Percentiles rank a stretch among this genome's conserved stretches.
phyloP scores from a whole-genome alignment of 2,888 invertebrate genomes.

The Pristionchus arcanus region DNA sequence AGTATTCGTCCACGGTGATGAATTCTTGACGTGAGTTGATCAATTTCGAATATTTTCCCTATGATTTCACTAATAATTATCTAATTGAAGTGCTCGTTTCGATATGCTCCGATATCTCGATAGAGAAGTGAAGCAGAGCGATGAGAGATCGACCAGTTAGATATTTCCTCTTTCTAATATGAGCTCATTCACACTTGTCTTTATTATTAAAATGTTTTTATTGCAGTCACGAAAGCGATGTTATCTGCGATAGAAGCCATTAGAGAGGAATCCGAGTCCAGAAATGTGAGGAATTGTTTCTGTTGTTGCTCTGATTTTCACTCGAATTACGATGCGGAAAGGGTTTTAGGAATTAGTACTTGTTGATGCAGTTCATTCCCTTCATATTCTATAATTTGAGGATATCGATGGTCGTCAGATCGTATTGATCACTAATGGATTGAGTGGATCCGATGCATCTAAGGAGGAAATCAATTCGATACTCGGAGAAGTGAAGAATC shows the following conservation, averaged over 20 bases:
- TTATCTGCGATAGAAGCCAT: background rate
- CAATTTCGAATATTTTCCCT: background rate
- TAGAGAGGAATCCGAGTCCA: constrained; percentile 10
- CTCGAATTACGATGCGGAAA: background rate
- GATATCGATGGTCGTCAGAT: constrained; percentile 53
- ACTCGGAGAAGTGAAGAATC: constrained; percentile 20
- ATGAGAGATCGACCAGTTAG: background rate
- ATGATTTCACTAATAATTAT: background rate
- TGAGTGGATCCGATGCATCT: background rate
- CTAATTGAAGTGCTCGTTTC: constrained; percentile 16
- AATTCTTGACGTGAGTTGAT: constrained; percentile 21
- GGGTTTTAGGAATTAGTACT: background rate
- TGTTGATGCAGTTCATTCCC: background rate
- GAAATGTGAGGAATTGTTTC: background rate
- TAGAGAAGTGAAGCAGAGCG: constrained; percentile 44
- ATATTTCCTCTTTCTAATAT: background rate
- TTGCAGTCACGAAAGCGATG: constrained; percentile 50
- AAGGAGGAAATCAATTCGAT: background rate
- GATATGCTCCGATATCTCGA: constrained; percentile 53
- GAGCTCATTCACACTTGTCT: background rate
- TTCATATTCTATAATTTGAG: background rate
- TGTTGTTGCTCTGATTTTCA: background rate
- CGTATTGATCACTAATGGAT: constrained; percentile 50
- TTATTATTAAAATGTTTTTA: background rate
- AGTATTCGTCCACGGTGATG: constrained; percentile 34